These are phyloP conservation scores for Orthonevra nobilis DNA, from an alignment of 2,888 invertebrate genomes.

Conservation along the genomic window DNA sequence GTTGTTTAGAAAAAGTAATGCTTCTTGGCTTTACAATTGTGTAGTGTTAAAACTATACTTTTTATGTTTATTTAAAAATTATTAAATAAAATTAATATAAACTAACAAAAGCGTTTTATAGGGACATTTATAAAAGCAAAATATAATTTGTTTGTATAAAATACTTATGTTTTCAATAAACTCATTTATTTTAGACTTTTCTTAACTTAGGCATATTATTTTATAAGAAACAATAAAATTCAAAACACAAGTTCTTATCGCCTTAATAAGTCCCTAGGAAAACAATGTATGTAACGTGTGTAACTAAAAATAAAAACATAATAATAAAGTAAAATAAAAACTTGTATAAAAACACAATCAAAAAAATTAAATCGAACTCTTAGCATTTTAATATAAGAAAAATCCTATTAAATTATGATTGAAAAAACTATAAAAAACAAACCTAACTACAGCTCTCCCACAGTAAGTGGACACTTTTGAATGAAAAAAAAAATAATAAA, in stretches of 20 bases:
- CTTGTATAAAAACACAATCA: conserved; percentile 54
- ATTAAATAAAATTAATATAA: too few species aligned
- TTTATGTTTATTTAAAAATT: too few species aligned
- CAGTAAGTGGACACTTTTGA: conserved; percentile 28
- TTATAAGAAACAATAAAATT: conserved; percentile 51
- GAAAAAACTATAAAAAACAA: too few species aligned
- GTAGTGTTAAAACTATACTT: too few species aligned
- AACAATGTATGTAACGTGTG: conserved; percentile 60
- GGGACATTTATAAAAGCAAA: conserved; percentile 14
- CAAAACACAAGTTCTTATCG: conserved; percentile 68
- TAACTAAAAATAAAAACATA: conserved; percentile 42
- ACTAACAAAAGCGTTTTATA: neutral
- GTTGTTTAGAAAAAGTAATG: too few species aligned
- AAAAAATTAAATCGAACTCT: conserved; percentile 36
- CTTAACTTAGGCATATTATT: conserved; percentile 40
- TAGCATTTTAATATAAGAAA: conserved; percentile 15
- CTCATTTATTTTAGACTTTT: conserved; percentile 14
- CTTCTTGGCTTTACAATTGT: too few species aligned
- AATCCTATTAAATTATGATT: conserved; percentile 37
- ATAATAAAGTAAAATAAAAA: conserved; percentile 24
- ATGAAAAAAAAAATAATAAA: conserved; percentile 28
- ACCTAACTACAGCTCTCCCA: conserved; percentile 19
- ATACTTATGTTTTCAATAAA: neutral
- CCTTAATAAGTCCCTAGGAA: conserved; percentile 68
- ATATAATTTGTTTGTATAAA: neutral